These are phyloP conservation scores for Epistrophe grossulariae DNA, from an alignment of 2,888 invertebrate genomes.

Conservation along the genomic window DNA sequence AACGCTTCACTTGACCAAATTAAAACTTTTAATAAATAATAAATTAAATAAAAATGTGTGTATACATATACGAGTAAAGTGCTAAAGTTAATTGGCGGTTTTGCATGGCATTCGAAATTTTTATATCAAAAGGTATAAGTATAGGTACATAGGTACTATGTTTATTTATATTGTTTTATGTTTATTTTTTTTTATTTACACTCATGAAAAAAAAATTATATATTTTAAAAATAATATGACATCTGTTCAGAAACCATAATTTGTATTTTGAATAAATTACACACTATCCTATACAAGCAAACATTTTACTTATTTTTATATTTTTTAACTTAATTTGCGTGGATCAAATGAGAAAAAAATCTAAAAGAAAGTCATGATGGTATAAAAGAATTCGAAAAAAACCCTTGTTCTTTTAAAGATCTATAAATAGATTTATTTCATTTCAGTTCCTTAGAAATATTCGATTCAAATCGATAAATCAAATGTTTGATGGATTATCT, in stretches of 20 bases:
- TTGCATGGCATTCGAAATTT: slow-evolving; percentile 6
- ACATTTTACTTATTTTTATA: too few relatives aligned
- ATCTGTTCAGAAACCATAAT: background rate
- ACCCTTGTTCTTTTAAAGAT: background rate
- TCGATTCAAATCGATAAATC: background rate
- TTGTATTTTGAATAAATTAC: background rate
- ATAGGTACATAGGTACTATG: too few relatives aligned
- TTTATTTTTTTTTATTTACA: background rate
- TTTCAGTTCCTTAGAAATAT: background rate
- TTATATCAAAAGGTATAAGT: background rate
- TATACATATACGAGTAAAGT: background rate
- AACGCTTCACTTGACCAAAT: slow-evolving; percentile 44
- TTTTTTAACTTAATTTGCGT: background rate
- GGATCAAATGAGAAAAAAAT: background rate
- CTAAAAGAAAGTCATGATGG: background rate
- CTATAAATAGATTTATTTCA: background rate
- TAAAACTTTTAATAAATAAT: slow-evolving; percentile 62
- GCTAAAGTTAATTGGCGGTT: slow-evolving; percentile 63
- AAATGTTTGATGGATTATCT: background rate
- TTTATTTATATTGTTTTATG: background rate
- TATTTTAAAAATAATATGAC: background rate
- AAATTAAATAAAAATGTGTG: slow-evolving; percentile 49
- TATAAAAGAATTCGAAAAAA: background rate
- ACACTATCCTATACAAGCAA: too few relatives aligned
- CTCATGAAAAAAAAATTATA: background rate